Evolutionary conservation across 2,797 vertebrate species (phyloP), one percentile per base, ranked within the genome.

Genomic region (Brachyrhaphis roseni): DNA sequence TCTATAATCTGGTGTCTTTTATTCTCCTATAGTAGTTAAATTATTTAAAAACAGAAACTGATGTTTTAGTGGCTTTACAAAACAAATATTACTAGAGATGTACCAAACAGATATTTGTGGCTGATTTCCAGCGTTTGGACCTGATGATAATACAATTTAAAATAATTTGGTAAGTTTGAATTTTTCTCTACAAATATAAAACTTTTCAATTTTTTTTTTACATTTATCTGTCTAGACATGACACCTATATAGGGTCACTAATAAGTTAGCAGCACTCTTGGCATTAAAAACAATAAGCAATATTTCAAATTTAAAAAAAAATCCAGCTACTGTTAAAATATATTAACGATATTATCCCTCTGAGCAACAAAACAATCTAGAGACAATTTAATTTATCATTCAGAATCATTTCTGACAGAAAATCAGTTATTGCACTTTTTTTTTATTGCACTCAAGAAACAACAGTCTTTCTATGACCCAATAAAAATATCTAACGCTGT

Each of bases 381-480:
- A 31, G n/a, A 59, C 12, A 18, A 39, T 18, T 10, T 68, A 13
- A 41, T 41, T 68, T 68, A 41, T 31, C 36, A 36, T 45, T 45
- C 39, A 51, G n/a, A 18, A 34, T 55, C n/a, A 39, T 39, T 71
- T 46, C 45, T 72, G 31, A 68, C 45, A 84, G 46, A 13, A 84
- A 18, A 68, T 78, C 8, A 70, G 57, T 93, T 95, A 95, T 95
- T 95, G 94, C 94, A 95, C 94, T 39, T 78, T 62, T 82, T 75
- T 59, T 82, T 96, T 95, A 96, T 96, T 96, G 93, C 95, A 94
- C 94, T 95, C 89, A 92, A 93, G 82, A 94, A 94, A 95, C 92
- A 95, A 92, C 90, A 91, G 87, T 93, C 92, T 84, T 26, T 91
- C 87, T 94, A 90, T 80, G 83, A 91, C 89, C 87, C 79, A 86